phyloP scores from a whole-genome alignment of 2,888 invertebrate genomes.

The Taenaris catops region DNA sequence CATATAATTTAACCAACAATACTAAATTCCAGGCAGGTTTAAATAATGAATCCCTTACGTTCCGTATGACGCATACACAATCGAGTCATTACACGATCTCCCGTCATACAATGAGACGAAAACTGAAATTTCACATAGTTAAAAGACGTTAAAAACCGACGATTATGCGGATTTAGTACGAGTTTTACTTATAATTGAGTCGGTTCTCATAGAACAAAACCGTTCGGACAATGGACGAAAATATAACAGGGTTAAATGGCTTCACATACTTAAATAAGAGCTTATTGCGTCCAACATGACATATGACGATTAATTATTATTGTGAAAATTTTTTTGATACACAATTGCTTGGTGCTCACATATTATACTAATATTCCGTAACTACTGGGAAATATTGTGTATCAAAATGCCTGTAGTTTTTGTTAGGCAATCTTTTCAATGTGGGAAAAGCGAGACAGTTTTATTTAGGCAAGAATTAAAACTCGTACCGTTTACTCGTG shows the following conservation, averaged over 20 bases:
- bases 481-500: too few relatives aligned
- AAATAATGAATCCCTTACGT: conserved; percentile 17
- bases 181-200: conserved; percentile 65
- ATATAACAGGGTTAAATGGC: conserved; percentile 69
- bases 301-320: conserved; percentile 67
- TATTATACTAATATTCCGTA: conserved; percentile 19
- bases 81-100: conserved; percentile 42
- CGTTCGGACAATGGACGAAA: conserved; percentile 73
- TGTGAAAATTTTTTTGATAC: conserved; percentile 28
- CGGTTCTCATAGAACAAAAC: conserved; percentile 74
- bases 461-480: background rate
- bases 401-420: conserved; percentile 9
- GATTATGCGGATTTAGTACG: conserved; percentile 73
- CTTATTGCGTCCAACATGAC: conserved; percentile 65
- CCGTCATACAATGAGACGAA: conserved; percentile 61
- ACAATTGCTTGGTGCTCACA: conserved; percentile 16
- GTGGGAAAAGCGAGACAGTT: conserved; percentile 10
- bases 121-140: conserved; percentile 74
- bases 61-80: conserved; percentile 34
- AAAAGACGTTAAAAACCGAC: conserved; percentile 70
- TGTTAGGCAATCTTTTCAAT: conserved; percentile 11
- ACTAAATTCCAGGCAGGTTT: conserved; percentile 4
- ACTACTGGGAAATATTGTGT: conserved; percentile 30
- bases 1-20: conserved; percentile 10
- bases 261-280: conserved; percentile 76